Evolutionary conservation across 2,888 invertebrate species (phyloP).

Genomic region (Stenodera caucasica): DNA sequence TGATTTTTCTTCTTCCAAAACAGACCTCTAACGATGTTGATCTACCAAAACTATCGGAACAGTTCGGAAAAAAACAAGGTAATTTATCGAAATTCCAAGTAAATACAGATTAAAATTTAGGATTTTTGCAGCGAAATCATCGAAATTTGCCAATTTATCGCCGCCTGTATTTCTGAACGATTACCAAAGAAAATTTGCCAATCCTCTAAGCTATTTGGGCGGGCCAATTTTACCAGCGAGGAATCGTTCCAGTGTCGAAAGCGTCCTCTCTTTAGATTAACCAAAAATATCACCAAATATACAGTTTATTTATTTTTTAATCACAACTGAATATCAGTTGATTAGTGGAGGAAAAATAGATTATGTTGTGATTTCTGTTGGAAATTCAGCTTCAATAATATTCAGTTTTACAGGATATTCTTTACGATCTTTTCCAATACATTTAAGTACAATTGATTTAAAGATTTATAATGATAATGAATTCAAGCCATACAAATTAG

Average conservation of each 20-base stretch:
- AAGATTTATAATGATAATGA: slow-evolving; percentile 63
- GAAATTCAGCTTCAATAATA: too few relatives aligned
- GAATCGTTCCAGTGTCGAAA: slow-evolving; percentile 65
- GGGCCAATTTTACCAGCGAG: slow-evolving; percentile 61
- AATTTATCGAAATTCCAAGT: neutral
- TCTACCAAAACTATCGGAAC: neutral
- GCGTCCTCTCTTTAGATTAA: slow-evolving; percentile 69
- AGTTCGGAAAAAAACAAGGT: neutral
- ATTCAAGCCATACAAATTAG: slow-evolving; percentile 22
- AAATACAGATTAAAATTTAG: too few relatives aligned
- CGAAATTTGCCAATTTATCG: slow-evolving; percentile 22
- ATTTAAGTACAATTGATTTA: slow-evolving; percentile 14
- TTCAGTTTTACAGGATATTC: neutral
- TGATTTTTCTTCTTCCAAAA: slow-evolving; percentile 19
- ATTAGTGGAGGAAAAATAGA: too few relatives aligned
- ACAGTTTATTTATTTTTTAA: neutral
- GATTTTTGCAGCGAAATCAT: neutral
- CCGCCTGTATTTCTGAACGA: slow-evolving; percentile 61
- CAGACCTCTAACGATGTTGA: slow-evolving; percentile 12
- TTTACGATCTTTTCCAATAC: neutral
- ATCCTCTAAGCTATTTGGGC: slow-evolving; percentile 72
- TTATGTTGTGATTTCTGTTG: neutral
- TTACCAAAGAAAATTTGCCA: slow-evolving; percentile 61
- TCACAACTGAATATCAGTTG: neutral
- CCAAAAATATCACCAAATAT: neutral